These are phyloP conservation scores for Nettapus auritus DNA, from an alignment of 2,113 vertebrate genomes.

Conservation along the genomic window DNA sequence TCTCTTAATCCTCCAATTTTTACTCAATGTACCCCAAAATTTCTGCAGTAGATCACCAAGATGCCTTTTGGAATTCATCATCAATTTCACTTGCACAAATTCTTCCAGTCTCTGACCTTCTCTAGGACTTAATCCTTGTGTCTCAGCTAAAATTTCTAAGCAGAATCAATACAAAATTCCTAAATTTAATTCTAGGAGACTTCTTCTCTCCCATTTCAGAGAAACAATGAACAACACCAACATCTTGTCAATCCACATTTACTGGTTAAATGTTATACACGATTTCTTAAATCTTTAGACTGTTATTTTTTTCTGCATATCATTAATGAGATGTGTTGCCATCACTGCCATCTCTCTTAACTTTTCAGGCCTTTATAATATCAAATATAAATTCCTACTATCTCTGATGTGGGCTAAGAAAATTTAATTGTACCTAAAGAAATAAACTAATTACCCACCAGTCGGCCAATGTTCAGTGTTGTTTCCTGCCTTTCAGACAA, in stretches of 20 bases:
- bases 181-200: background rate
- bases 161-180: background rate
- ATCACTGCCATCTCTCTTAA: background rate
- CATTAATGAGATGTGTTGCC: background rate
- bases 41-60: background rate
- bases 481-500: background rate
- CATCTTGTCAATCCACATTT: background rate
- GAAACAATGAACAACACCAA: background rate
- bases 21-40: background rate
- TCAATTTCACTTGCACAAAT: background rate
- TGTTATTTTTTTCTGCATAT: background rate
- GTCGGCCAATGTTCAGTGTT: background rate
- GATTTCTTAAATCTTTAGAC: background rate
- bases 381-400: background rate
- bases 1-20: background rate
- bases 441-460: background rate
- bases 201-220: background rate
- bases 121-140: background rate
- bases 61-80: background rate
- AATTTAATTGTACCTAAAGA: background rate
- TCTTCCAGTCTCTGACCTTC: background rate
- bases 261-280: background rate
- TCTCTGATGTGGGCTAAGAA: background rate
- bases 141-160: background rate
- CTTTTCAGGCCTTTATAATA: background rate